These are phyloP conservation scores for Onychostoma macrolepis DNA, from an alignment of 2,113 vertebrate species.

Conservation along the genomic window DNA sequence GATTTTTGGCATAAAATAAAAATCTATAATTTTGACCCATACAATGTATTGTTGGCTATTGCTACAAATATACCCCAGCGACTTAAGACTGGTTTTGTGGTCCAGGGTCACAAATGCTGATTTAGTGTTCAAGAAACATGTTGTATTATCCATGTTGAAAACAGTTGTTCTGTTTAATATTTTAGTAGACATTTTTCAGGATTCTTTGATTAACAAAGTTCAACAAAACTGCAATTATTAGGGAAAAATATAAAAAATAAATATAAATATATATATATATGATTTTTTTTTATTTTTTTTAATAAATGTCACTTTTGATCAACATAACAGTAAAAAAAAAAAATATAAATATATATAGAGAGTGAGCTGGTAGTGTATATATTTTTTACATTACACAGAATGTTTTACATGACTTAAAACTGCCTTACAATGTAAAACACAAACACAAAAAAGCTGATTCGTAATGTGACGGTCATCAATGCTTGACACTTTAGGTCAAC, in stretches of 20 bases:
- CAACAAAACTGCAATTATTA: not conserved
- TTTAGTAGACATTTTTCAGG: not conserved
- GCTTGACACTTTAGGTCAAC: slow-evolving; percentile 42
- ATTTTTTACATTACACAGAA: not conserved
- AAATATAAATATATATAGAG: not conserved
- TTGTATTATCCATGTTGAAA: not conserved
- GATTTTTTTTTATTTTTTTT: too few relatives aligned
- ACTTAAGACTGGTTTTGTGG: too few relatives aligned
- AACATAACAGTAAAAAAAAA: too few relatives aligned
- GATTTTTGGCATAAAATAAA: too few relatives aligned
- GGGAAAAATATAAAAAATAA: too few relatives aligned
- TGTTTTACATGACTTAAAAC: not conserved
- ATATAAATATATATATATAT: too few relatives aligned
- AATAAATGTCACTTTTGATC: not conserved
- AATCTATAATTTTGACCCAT: too few relatives aligned
- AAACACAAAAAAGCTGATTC: not conserved
- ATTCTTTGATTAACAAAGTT: not conserved
- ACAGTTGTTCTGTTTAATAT: not conserved
- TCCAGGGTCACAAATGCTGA: not conserved
- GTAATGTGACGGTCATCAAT: too few relatives aligned
- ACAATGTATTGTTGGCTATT: too few relatives aligned
- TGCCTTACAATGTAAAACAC: not conserved
- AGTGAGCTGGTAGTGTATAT: too few relatives aligned
- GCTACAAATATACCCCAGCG: too few relatives aligned
- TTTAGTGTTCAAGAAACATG: not conserved